Conservation (phyloP, 2,113 vertebrate genomes). For the Macquaria ambigua region DNA sequence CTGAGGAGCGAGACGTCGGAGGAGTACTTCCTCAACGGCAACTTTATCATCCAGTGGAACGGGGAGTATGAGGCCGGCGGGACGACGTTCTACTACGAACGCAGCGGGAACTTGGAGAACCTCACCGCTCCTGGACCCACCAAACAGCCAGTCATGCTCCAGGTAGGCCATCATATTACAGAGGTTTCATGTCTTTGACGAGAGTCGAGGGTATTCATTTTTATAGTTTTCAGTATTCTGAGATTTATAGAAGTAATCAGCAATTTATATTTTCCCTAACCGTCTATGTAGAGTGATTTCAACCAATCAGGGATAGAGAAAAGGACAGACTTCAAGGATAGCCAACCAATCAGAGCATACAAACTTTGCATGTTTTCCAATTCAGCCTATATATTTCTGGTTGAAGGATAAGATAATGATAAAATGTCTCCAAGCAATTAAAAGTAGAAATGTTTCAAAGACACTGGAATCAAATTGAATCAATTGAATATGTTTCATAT, state of each 20-base stretch:
- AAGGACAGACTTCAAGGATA: background rate
- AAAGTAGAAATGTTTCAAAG: background rate
- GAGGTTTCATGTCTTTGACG: background rate
- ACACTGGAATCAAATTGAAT: background rate
- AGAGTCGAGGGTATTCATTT: background rate
- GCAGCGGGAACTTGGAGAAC: conserved; percentile 94
- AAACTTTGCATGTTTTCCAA: background rate
- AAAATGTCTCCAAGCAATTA: background rate
- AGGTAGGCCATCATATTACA: conserved; percentile 85
- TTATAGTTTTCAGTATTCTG: background rate
- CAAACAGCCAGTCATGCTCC: conserved; percentile 92
- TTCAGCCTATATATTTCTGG: background rate
- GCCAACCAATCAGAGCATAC: background rate
- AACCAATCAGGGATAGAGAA: background rate
- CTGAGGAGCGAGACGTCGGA: conserved; percentile 89
- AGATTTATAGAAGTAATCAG: background rate
- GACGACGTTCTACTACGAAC: conserved; percentile 92
- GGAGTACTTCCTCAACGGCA: conserved; percentile 95
- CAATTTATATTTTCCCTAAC: background rate
- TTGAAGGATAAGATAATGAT: background rate
- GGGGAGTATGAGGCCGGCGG: conserved; percentile 95
- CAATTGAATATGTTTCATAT: background rate
- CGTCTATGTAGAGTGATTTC: background rate
- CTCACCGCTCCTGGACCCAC: conserved; percentile 94
- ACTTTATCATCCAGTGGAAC: conserved; percentile 98